phyloP scores from a whole-genome alignment of 2,888 invertebrate genomes.

The Chrysolina americana region DNA sequence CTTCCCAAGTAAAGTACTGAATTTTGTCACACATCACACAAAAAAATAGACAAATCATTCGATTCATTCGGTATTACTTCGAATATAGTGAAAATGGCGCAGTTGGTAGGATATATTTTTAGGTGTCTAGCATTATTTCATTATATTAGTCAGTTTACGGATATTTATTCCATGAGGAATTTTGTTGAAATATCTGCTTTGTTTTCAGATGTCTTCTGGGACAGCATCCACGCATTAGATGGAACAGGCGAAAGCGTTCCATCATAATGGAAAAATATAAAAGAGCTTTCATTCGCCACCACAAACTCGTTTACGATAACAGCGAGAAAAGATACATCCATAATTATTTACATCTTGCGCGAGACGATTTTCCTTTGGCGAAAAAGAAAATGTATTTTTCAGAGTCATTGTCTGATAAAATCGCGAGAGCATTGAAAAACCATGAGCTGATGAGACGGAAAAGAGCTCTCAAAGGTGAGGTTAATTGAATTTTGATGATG shows the following conservation, averaged over 20 bases:
- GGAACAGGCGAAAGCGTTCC: constrained; percentile 81
- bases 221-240: constrained; percentile 88
- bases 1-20: constrained; percentile 77
- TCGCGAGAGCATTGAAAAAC: constrained; percentile 28
- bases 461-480: constrained; percentile 60
- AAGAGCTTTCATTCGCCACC: constrained; percentile 60
- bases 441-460: constrained; percentile 43
- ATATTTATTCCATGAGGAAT: too few species aligned
- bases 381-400: constrained; percentile 10
- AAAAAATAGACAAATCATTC: too few species aligned
- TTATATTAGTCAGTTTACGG: too few species aligned
- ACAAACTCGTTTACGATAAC: constrained; percentile 56
- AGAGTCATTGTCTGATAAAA: constrained; percentile 35
- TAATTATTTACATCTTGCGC: constrained; percentile 64
- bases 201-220: constrained; percentile 81
- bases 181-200: too few species aligned
- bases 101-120: not conserved
- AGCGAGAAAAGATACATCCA: constrained; percentile 59
- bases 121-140: too few species aligned
- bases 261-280: constrained; percentile 67
- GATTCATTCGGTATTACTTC: too few species aligned
- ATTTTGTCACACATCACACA: too few species aligned
- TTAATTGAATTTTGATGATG: not conserved
- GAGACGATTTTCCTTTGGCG: constrained; percentile 14
- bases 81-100: not conserved